Base-by-base conservation (phyloP, 1,140 invertebrate genomes). In the Drosophila punjabiensis region DNA sequence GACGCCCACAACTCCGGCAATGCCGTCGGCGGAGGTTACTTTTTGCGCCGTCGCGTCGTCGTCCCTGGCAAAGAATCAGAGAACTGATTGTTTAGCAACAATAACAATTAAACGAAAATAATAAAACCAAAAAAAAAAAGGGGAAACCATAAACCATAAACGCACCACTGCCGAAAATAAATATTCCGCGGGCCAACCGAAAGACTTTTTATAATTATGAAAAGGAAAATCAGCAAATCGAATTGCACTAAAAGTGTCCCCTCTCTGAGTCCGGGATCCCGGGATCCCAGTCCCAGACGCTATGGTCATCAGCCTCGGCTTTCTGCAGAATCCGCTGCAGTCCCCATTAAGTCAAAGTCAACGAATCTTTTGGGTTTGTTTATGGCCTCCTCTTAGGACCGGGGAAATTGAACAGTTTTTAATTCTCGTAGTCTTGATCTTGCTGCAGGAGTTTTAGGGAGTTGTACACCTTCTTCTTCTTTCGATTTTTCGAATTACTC, bases 211-310 rank as follows among this genome's bases (percentile, higher is more conserved):
- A 89, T 89, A 90, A 90, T 89, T 73, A 90, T 70, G 65, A 86
- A 85, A 84, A 76, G 86, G 86, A 71, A 89, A 89, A 82, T 71
- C 86, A 86, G 86, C 86, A 89, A 89, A 90, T 89, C 86, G 86
- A 89, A 89, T 89, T 90, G 86, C 86, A 86, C 55, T 64, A 86
- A 89, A 79, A 83, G 33, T 76, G 48, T 59, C 50, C 41, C 74
- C 53, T 77, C 66, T 50, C 62, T 13, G 30, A 37, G 64, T 50
- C 48, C 50, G 33, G 53, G 68, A 50, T 67, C 50, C 41, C 55
- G n/a, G n/a, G n/a, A n/a, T n/a, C n/a, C n/a, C n/a, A 35, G 48
- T 20, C 47, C 48, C 70, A 61, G 69, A 74, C 87, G 81, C 68
- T 68, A 59, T 84, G 86, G 82, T 86, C 86, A 90, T 86, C 82